Conservation (phyloP, 2,113 vertebrate species). For the Oxygymnocypris stewartii region DNA sequence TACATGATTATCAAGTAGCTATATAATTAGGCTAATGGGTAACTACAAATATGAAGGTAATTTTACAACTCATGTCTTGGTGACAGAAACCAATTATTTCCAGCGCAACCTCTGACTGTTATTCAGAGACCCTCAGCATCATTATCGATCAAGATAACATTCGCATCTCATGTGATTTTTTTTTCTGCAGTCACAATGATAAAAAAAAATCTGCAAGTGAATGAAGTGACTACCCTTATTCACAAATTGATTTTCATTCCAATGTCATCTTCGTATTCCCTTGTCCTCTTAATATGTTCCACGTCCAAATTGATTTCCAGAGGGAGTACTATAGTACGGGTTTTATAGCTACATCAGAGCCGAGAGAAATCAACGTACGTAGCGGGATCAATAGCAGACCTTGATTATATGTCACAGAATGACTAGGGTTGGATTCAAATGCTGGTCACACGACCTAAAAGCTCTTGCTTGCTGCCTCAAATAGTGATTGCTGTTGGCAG, state of each 20-base stretch:
- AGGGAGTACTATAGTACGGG: conserved; percentile 8
- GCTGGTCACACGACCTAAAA: conserved; percentile 43
- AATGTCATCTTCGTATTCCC: neutral
- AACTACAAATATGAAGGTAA: neutral
- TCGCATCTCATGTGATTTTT: neutral
- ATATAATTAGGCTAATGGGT: neutral
- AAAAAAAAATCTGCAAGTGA: conserved; percentile 51
- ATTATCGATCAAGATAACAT: conserved; percentile 38
- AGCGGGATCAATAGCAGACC: conserved; percentile 50
- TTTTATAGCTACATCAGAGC: conserved; percentile 37
- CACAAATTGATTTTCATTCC: conserved; percentile 31
- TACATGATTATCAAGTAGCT: neutral
- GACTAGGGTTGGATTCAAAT: conserved; percentile 55
- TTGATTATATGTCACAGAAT: conserved; percentile 56
- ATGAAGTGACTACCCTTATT: conserved; percentile 53
- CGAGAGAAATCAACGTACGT: conserved; percentile 40
- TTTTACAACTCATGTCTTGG: neutral
- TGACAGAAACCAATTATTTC: conserved; percentile 7
- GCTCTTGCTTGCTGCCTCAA: conserved; percentile 39
- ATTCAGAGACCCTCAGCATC: conserved; percentile 21
- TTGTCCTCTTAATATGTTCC: conserved; percentile 38
- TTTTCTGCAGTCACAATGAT: conserved; percentile 18
- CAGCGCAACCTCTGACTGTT: neutral
- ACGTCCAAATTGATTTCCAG: conserved; percentile 22
- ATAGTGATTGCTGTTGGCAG: conserved; percentile 47